These are phyloP conservation scores for Umimayanthus kanabou DNA, from an alignment of 92 coral and sea anemone species.

Conservation along the genomic window DNA sequence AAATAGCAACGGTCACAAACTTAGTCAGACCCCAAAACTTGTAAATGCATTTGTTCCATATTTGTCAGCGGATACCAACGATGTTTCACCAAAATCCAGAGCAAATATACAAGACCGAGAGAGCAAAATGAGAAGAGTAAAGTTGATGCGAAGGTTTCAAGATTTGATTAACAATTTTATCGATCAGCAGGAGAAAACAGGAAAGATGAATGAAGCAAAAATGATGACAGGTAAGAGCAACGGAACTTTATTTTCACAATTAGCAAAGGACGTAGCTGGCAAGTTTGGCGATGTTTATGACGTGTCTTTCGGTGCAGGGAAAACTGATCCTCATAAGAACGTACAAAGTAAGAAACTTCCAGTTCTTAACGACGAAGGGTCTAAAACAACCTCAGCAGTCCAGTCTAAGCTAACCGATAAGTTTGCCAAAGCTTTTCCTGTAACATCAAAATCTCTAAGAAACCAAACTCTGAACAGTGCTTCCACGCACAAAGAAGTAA, in stretches of 20 bases:
- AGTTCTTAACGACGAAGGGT: neutral
- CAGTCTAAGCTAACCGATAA: neutral
- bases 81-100: conserved; percentile 23
- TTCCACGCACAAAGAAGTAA: neutral
- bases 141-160: conserved; percentile 11
- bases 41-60: conserved; percentile 38
- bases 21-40: neutral
- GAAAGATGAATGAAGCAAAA: conserved; percentile 26
- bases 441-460: neutral
- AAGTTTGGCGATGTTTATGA: conserved; percentile 8
- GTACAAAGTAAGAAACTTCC: neutral
- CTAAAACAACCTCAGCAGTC: neutral
- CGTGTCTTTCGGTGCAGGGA: neutral
- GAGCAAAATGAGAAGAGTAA: neutral
- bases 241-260: neutral
- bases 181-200: conserved; percentile 47
- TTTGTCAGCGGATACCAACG: neutral
- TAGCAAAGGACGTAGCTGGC: neutral
- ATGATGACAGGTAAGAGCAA: neutral
- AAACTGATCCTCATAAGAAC: neutral
- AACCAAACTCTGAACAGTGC: neutral
- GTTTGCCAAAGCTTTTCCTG: neutral
- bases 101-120: conserved; percentile 29
- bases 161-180: conserved; percentile 51
- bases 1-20: neutral